Percentiles rank a stretch among this genome's conserved stretches.
Conservation (phyloP, 2,888 invertebrate species). For the Creontiades dilutus region DNA sequence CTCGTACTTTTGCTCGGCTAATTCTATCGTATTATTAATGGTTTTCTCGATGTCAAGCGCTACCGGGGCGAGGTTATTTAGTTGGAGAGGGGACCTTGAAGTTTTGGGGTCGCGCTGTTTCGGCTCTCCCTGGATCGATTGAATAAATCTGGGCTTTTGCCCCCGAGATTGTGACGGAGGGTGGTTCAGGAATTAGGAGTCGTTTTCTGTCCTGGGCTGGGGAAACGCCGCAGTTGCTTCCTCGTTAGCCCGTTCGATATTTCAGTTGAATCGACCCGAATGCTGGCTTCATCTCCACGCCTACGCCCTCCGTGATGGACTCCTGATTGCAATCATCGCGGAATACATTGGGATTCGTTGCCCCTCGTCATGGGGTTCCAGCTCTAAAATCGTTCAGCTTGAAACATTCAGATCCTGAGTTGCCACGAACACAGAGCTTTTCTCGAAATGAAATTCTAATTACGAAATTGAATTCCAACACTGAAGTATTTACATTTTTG, state of each 20-base stretch:
- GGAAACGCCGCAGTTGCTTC: neutral
- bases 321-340: conserved; percentile 5
- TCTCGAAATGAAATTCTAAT: too few relatives aligned
- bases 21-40: conserved; percentile 36
- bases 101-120: conserved; percentile 25
- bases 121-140: conserved; percentile 1
- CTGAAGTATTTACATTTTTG: too few relatives aligned
- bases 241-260: conserved; percentile 23
- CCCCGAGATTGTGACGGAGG: neutral
- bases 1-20: conserved; percentile 17
- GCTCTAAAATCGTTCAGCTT: neutral
- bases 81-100: conserved; percentile 27
- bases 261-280: neutral
- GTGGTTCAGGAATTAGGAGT: conserved; percentile 14
- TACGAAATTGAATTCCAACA: too few relatives aligned
- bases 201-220: neutral
- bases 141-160: neutral
- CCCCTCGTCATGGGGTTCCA: neutral
- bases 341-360: conserved; percentile 1
- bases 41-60: conserved; percentile 42
- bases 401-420: neutral
- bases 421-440: too few relatives aligned
- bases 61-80: conserved; percentile 39
- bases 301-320: neutral
- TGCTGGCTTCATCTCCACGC: neutral